These are phyloP conservation scores for Zaprionus bogoriensis DNA, from an alignment of 2,888 invertebrate species.

Conservation along the genomic window DNA sequence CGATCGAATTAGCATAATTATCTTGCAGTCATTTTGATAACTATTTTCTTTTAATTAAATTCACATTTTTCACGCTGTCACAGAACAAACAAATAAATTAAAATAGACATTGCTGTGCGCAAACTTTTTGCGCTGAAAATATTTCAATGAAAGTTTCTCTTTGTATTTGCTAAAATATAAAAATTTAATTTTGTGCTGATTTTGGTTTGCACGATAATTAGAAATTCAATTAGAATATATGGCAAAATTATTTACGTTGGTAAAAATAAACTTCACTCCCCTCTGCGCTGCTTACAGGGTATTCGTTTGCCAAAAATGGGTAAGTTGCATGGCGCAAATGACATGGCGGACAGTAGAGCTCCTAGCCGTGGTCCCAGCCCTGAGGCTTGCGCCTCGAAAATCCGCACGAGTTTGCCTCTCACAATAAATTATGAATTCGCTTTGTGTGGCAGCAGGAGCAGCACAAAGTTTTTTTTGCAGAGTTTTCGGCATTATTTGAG, in stretches of 20 bases:
- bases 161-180: no score
- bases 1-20: background rate
- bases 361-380: conserved; percentile 19
- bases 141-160: background rate
- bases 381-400: background rate
- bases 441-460: conserved; percentile 55
- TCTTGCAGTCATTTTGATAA: no score
- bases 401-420: conserved; percentile 27
- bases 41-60: background rate
- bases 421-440: conserved; percentile 73
- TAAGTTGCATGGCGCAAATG: conserved; percentile 54
- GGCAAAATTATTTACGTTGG: no score
- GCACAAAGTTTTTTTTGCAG: conserved; percentile 25
- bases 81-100: background rate
- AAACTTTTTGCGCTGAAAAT: no score
- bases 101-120: no score
- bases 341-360: conserved; percentile 36
- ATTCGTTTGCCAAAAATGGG: conserved; percentile 2
- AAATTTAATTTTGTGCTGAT: no score
- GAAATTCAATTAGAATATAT: no score
- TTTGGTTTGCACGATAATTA: no score
- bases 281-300: conserved; percentile 15
- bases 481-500: background rate
- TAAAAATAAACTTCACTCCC: no score
- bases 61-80: no score